Evolutionary conservation across 2,888 invertebrate species (phyloP).

Genomic region (Chalcosyrphus nemorum): DNA sequence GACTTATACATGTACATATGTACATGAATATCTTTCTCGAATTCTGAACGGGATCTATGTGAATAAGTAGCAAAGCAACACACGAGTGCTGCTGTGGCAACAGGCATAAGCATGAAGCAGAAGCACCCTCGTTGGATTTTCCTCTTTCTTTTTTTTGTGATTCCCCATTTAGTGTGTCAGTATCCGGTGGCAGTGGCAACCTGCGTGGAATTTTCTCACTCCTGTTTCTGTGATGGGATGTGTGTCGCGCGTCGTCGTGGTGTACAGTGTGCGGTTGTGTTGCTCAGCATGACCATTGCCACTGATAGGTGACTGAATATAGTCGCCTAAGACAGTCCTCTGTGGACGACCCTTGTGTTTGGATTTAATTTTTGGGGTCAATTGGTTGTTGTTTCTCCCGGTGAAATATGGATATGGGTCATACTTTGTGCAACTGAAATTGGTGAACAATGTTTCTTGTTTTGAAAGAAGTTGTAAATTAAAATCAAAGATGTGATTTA

Average conservation of each 20-base stretch:
- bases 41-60: slow-evolving; percentile 42
- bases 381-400: too few relatives aligned
- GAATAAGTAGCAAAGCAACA: slow-evolving; percentile 36
- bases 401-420: neutral
- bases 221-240: slow-evolving; percentile 43
- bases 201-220: slow-evolving; percentile 63
- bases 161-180: slow-evolving; percentile 39
- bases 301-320: slow-evolving; percentile 53
- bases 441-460: too few relatives aligned
- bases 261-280: slow-evolving; percentile 31
- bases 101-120: slow-evolving; percentile 20
- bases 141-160: slow-evolving; percentile 35
- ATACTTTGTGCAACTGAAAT: neutral
- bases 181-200: slow-evolving; percentile 64
- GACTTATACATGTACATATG: slow-evolving; percentile 11
- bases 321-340: slow-evolving; percentile 42
- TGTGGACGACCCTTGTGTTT: slow-evolving; percentile 32
- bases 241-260: slow-evolving; percentile 45
- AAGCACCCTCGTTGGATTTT: slow-evolving; percentile 44
- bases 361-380: slow-evolving; percentile 29
- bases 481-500: too few relatives aligned
- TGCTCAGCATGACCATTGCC: slow-evolving; percentile 62
- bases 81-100: slow-evolving; percentile 45
- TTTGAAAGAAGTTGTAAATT: too few relatives aligned
- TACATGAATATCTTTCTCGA: neutral